Evolutionary conservation across 92 coral and sea anemone genomes (phyloP), one percentile per base, ranked within the genome.

Genomic region (Scolanthus callimorphus): DNA sequence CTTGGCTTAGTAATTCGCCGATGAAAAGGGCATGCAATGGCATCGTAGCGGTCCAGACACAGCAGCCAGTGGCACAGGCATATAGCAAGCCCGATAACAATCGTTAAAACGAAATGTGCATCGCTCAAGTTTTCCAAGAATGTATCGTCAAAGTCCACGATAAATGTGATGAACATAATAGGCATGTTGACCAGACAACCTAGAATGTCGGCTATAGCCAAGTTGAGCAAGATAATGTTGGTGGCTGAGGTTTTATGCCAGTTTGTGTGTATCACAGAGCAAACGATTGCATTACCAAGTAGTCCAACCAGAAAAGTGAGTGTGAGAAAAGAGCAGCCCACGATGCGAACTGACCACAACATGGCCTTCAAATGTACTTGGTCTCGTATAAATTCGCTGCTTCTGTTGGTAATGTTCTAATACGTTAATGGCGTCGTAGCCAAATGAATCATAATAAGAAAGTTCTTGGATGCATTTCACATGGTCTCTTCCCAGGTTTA

Each of bases 121-220:
- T 67, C 75, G 21, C 76, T 59, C 3, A 75, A 4, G 0, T 25
- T 48, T 27, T 66, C 59, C 1, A 59, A 3, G 39, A 17, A 29
- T 0, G 20, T 11, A 27, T 67, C 49, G 12, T 49, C 17, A 9
- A 75, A 67, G 59, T 75, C 47, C 48, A 51, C 20, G 20, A 34
- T 13, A 29, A 67, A 75, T 1, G 64, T 50, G 4, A 39, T 26
- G 2, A 59, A 31, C 82, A 75, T 75, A 10, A 75, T 49, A 0
- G 82, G 82, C 66, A 67, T 46, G 49, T 67, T 75, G 1, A 60
- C 52, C 46, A 75, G 38, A 50, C 75, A 65, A n/a, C 74, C 82
- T 8, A 75, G 39, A 15, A 75, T 44, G 21, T 70, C 77, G 3
- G 77, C 77, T 17, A 60, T 29, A 12, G 77, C 77, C 20, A 70